Conservation (phyloP, 2,888 invertebrate species). For the Anthoptus insignis region DNA sequence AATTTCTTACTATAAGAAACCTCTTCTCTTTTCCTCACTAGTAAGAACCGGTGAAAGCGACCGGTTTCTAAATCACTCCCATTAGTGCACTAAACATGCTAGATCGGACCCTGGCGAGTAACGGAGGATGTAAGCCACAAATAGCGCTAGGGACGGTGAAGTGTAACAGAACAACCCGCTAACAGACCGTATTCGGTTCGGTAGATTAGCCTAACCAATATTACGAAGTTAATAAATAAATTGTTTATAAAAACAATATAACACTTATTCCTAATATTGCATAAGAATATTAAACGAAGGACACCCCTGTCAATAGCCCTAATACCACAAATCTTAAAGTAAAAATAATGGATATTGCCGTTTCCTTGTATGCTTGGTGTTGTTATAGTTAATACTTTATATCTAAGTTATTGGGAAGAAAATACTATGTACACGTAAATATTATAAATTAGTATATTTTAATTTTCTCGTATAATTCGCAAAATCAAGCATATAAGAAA, state of each 20-base stretch:
- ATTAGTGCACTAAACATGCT: too few species aligned
- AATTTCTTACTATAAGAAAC: too few species aligned
- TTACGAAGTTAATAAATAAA: conserved; percentile 76
- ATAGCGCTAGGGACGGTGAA: too few species aligned
- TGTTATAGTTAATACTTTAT: conserved; percentile 28
- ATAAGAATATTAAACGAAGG: conserved; percentile 81
- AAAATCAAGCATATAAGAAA: conserved; percentile 48
- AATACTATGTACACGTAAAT: conserved; percentile 56
- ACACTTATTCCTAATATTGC: conserved; percentile 86
- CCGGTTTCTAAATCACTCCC: too few species aligned
- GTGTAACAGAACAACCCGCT: conserved; percentile 48
- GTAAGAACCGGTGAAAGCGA: too few species aligned
- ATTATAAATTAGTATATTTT: conserved; percentile 48
- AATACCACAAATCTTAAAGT: conserved; percentile 53
- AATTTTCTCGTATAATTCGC: conserved; percentile 48
- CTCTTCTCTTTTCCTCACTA: too few species aligned
- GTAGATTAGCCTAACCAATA: conserved; percentile 68
- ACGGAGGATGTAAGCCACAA: too few species aligned
- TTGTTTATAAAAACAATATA: conserved; percentile 82
- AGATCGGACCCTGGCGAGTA: too few species aligned
- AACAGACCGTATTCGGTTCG: conserved; percentile 57
- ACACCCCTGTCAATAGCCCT: conserved; percentile 58
- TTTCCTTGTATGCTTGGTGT: conserved; percentile 54
- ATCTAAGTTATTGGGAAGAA: conserved; percentile 22
- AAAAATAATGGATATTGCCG: conserved; percentile 49